These are phyloP conservation scores for Acipenser transmontanus DNA, from an alignment of 2,797 vertebrate genomes.

Conservation along the genomic window DNA sequence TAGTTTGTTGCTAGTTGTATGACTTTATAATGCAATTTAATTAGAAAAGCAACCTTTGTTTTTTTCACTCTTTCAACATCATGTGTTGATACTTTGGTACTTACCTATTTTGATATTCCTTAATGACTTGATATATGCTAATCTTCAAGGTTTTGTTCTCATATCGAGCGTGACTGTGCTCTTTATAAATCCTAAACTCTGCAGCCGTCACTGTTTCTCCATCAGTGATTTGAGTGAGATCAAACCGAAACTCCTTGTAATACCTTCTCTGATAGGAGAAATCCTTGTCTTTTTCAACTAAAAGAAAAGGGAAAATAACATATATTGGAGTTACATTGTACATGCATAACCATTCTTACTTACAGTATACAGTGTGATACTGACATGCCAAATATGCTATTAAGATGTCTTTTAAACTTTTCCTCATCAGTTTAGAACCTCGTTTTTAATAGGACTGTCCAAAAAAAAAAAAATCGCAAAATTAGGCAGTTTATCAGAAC, in stretches of 20 bases:
- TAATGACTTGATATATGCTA: constrained; percentile 91
- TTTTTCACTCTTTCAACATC: too few species aligned
- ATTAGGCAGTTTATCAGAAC: constrained; percentile 53
- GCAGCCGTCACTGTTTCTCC: constrained; percentile 94
- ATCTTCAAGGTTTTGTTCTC: constrained; percentile 94
- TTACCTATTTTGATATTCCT: constrained; percentile 90
- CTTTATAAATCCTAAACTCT: constrained; percentile 97
- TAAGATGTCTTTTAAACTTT: background rate
- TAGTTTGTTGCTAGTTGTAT: too few species aligned
- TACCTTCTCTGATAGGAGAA: constrained; percentile 95
- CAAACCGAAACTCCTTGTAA: constrained; percentile 98
- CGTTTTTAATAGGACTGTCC: background rate
- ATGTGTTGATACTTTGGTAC: constrained; percentile 19
- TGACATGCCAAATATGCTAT: background rate
- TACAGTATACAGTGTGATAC: background rate
- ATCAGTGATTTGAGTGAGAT: constrained; percentile 93
- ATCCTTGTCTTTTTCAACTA: constrained; percentile 97
- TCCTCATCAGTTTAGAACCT: too few species aligned
- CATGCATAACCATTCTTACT: background rate
- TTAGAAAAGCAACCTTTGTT: too few species aligned
- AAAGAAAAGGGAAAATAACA: constrained; percentile 27
- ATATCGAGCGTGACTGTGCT: constrained; percentile 80
- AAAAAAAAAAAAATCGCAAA: constrained; percentile 10
- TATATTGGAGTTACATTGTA: background rate
- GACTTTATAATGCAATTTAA: too few species aligned